phyloP scores from a whole-genome alignment of 2,888 invertebrate genomes.

The Aphodius granarius region DNA sequence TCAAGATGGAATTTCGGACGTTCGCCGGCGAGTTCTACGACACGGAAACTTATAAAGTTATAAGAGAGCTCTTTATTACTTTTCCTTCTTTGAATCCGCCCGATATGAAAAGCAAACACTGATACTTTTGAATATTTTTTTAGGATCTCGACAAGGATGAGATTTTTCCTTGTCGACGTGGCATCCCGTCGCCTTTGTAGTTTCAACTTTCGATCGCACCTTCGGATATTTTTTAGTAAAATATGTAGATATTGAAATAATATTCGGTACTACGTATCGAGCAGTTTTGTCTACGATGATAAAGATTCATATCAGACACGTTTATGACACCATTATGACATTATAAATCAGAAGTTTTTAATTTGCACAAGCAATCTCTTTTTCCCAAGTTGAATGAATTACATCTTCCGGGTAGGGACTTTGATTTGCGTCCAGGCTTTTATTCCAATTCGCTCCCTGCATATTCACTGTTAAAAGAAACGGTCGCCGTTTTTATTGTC shows the following conservation, averaged over 20 bases:
- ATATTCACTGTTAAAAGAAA: slow-evolving; percentile 13
- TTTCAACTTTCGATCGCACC: background rate
- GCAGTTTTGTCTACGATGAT: background rate
- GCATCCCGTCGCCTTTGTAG: background rate
- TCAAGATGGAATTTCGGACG: background rate
- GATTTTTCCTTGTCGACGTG: background rate
- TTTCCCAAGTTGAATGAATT: background rate
- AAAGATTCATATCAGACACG: background rate
- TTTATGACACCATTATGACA: background rate
- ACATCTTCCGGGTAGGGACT: slow-evolving; percentile 1
- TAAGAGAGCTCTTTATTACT: slow-evolving; percentile 10
- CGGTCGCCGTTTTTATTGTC: slow-evolving; percentile 12
- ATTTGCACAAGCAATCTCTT: background rate
- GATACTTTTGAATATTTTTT: slow-evolving; percentile 11
- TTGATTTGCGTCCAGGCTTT: slow-evolving; percentile 11
- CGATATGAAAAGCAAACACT: slow-evolving; percentile 12
- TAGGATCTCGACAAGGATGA: background rate
- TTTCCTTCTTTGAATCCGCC: slow-evolving; percentile 9
- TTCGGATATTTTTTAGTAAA: background rate
- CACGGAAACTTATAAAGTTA: slow-evolving; percentile 1
- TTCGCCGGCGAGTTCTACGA: background rate
- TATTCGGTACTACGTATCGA: no score
- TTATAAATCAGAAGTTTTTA: background rate
- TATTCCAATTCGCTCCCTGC: slow-evolving; percentile 5
- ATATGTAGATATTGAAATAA: background rate